Evolutionary conservation across 2,888 invertebrate genomes (phyloP).

Genomic region (Cryptophagus acutangulus): DNA sequence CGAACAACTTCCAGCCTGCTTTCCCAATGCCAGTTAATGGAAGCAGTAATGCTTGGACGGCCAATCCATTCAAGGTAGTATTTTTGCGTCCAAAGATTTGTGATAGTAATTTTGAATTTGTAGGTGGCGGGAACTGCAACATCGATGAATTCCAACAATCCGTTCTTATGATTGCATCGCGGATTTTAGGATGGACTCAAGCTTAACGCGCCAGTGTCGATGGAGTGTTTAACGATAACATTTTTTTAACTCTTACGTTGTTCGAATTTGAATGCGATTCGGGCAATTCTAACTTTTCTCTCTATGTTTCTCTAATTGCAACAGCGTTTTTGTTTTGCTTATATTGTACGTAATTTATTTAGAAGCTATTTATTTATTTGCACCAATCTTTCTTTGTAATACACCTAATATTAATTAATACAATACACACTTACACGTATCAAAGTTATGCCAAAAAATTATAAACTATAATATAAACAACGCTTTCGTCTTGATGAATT

Average conservation of each 20-base stretch:
- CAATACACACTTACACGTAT: constrained; percentile 19
- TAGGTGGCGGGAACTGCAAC: constrained; percentile 43
- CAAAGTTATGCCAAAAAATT: constrained; percentile 34
- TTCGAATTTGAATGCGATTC: constrained; percentile 16
- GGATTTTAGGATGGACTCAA: background rate
- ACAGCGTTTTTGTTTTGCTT: background rate
- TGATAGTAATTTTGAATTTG: constrained; percentile 23
- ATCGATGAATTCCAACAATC: constrained; percentile 53
- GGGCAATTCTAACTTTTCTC: constrained; percentile 9
- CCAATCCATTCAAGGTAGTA: constrained; percentile 45
- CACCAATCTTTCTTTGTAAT: constrained; percentile 25
- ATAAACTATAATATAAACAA: too few species aligned
- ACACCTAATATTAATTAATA: constrained; percentile 12
- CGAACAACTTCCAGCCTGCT: constrained; percentile 34
- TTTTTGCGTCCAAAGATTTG: constrained; percentile 3
- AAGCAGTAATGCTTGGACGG: constrained; percentile 34
- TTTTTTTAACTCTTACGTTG: constrained; percentile 27
- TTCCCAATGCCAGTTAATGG: constrained; percentile 31
- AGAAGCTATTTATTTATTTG: constrained; percentile 29
- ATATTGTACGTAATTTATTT: constrained; percentile 9
- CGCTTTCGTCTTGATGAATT: constrained; percentile 28
- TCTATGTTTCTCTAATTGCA: background rate
- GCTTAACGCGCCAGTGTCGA: background rate
- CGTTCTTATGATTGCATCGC: constrained; percentile 52
- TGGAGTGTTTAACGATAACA: background rate